These are phyloP conservation scores for Metalampra italica DNA, from an alignment of 2,888 invertebrate species.

Conservation along the genomic window DNA sequence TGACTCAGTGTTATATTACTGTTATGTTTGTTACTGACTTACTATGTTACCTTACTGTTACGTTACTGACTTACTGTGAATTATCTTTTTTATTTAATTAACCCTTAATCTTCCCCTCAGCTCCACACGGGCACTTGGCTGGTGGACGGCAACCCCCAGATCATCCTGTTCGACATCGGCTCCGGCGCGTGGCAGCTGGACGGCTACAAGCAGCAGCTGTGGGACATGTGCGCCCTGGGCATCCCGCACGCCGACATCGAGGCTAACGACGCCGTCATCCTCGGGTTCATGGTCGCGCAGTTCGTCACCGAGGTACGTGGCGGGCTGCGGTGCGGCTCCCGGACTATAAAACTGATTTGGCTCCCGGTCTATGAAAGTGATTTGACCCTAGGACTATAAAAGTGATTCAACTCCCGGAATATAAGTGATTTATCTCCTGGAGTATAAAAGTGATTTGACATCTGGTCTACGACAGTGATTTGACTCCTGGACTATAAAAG, in stretches of 20 bases:
- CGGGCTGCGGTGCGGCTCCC: neutral
- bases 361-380: neutral
- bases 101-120: slow-evolving; percentile 59
- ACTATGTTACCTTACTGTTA: no score
- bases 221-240: slow-evolving; percentile 92
- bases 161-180: slow-evolving; percentile 97
- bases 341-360: neutral
- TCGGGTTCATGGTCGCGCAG: slow-evolving; percentile 96
- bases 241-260: slow-evolving; percentile 95
- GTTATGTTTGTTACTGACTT: no score
- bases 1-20: no score
- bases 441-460: neutral
- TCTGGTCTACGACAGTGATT: neutral
- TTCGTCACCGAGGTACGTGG: slow-evolving; percentile 89
- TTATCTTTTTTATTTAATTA: no score
- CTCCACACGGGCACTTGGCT: slow-evolving; percentile 98
- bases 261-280: slow-evolving; percentile 97
- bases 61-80: no score
- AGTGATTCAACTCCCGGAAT: neutral
- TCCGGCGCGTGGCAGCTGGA: slow-evolving; percentile 98
- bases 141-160: slow-evolving; percentile 99
- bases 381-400: neutral
- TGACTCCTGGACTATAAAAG: neutral
- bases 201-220: slow-evolving; percentile 94
- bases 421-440: neutral